Conservation (phyloP, 1,140 invertebrate genomes). For the Pseudomyrmex concolor region DNA sequence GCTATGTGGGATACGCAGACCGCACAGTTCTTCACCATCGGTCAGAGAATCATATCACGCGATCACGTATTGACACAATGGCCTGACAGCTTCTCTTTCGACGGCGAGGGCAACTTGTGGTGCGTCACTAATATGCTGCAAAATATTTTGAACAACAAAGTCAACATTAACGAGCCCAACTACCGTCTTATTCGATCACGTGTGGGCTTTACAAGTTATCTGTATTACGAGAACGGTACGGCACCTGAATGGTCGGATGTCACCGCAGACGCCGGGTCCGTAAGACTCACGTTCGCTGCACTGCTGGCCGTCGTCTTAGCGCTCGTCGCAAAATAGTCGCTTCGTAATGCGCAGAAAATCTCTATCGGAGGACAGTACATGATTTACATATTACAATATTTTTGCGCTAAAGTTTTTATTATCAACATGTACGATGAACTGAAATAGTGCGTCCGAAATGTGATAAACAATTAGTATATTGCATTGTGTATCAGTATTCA, state of each 20-base stretch:
- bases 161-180: conserved; percentile 86
- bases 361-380: background rate
- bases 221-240: conserved; percentile 84
- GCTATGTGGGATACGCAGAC: conserved; percentile 88
- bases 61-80: conserved; percentile 89
- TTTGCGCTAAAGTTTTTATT: no score
- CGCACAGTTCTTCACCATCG: conserved; percentile 77
- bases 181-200: conserved; percentile 86
- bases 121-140: conserved; percentile 88
- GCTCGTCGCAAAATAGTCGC: conserved; percentile 49
- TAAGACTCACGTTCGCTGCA: conserved; percentile 26
- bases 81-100: conserved; percentile 90
- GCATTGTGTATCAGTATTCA: no score
- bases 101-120: conserved; percentile 87
- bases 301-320: conserved; percentile 41
- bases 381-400: no score
- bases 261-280: conserved; percentile 73
- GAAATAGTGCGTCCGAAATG: no score
- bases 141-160: conserved; percentile 86
- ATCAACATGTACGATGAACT: no score
- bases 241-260: conserved; percentile 78
- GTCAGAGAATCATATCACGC: conserved; percentile 87
- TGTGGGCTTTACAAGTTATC: conserved; percentile 87
- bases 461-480: no score
- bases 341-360: background rate